These are phyloP conservation scores for Andrena bicolor DNA, from an alignment of 2,888 invertebrate genomes.

Conservation along the genomic window DNA sequence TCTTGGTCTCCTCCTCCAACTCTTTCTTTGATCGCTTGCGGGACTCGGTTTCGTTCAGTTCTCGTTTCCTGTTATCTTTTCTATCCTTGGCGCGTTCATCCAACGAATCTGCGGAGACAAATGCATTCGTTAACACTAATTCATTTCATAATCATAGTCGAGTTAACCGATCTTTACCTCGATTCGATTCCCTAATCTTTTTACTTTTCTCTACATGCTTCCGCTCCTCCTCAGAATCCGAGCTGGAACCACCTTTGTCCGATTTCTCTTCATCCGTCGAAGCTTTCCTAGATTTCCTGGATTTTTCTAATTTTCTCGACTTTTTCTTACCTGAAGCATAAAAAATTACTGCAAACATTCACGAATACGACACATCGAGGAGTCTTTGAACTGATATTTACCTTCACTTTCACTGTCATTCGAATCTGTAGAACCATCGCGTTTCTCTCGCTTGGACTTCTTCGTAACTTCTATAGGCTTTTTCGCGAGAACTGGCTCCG, in stretches of 20 bases:
- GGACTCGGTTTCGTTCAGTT: slow-evolving; percentile 84
- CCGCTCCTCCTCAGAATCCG: slow-evolving; percentile 86
- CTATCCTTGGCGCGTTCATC: slow-evolving; percentile 84
- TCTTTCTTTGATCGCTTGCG: slow-evolving; percentile 84
- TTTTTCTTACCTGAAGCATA: slow-evolving; percentile 77
- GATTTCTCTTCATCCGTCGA: slow-evolving; percentile 86
- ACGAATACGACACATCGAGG: background rate
- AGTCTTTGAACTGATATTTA: slow-evolving; percentile 27
- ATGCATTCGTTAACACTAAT: background rate
- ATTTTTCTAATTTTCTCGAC: slow-evolving; percentile 80
- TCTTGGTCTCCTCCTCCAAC: slow-evolving; percentile 85
- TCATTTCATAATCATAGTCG: background rate
- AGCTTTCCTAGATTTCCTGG: slow-evolving; percentile 79
- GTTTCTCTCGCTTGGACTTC: slow-evolving; percentile 78
- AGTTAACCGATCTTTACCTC: slow-evolving; percentile 69
- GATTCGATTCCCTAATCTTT: slow-evolving; percentile 76
- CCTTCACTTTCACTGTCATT: slow-evolving; percentile 81
- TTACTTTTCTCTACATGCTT: slow-evolving; percentile 80
- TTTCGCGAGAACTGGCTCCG: slow-evolving; percentile 74
- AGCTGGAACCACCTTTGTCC: slow-evolving; percentile 85
- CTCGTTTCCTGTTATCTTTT: slow-evolving; percentile 83
- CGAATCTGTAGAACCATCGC: slow-evolving; percentile 81
- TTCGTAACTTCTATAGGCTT: slow-evolving; percentile 78
- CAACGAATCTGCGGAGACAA: slow-evolving; percentile 75
- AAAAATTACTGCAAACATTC: background rate